Conservation (phyloP, 2,113 vertebrate species). For the Channa maculata region DNA sequence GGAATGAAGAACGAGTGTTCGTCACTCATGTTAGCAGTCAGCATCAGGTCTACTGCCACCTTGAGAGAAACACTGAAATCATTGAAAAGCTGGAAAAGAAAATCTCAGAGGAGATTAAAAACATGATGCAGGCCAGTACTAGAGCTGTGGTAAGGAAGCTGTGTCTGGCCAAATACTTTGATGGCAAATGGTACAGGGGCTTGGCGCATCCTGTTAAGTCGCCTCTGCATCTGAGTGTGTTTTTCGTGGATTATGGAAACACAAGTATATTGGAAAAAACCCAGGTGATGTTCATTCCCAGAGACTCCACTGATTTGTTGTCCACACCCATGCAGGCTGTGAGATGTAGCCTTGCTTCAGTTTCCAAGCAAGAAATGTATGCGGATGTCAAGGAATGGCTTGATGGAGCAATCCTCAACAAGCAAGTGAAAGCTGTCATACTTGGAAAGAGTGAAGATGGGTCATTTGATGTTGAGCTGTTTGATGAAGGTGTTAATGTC, state of each 20-base stretch:
- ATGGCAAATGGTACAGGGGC: slow-evolving; percentile 89
- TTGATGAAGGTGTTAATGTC: slow-evolving; percentile 85
- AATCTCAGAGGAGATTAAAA: slow-evolving; percentile 74
- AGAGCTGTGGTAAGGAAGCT: slow-evolving; percentile 62
- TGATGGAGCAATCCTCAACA: slow-evolving; percentile 80
- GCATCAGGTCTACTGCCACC: slow-evolving; percentile 90
- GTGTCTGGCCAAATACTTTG: slow-evolving; percentile 88
- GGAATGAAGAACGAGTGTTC: slow-evolving; percentile 86
- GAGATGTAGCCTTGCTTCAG: slow-evolving; percentile 83
- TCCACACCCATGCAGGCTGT: slow-evolving; percentile 92
- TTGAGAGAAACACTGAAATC: slow-evolving; percentile 85
- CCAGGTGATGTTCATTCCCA: slow-evolving; percentile 84
- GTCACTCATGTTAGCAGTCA: slow-evolving; percentile 86
- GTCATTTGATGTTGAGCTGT: slow-evolving; percentile 86
- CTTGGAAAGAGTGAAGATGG: slow-evolving; percentile 82
- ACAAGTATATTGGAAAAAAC: slow-evolving; percentile 81
- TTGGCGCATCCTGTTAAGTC: slow-evolving; percentile 75
- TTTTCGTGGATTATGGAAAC: slow-evolving; percentile 96
- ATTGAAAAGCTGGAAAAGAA: slow-evolving; percentile 81
- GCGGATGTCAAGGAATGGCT: slow-evolving; percentile 86
- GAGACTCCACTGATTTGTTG: slow-evolving; percentile 84
- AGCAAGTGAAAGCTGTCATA: slow-evolving; percentile 83
- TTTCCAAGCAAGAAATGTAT: slow-evolving; percentile 77
- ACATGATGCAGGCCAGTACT: slow-evolving; percentile 38
- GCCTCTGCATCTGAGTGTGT: slow-evolving; percentile 76